phyloP scores from a whole-genome alignment of 2,113 vertebrate genomes.

The Pheucticus melanocephalus region DNA sequence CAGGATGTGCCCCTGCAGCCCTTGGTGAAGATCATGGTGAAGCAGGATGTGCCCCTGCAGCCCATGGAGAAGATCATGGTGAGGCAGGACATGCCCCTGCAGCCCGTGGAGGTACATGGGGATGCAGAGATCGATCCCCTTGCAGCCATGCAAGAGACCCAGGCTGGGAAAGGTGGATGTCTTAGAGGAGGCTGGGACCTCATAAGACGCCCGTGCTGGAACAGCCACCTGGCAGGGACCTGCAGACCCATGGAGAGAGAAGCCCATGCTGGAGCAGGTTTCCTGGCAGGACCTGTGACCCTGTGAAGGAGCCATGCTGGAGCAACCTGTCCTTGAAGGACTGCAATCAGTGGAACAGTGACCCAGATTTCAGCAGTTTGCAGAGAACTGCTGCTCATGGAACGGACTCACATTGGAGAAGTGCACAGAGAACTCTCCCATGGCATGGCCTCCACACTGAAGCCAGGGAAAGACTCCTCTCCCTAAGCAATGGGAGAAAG shows the following conservation, averaged over 20 bases:
- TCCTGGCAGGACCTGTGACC: neutral
- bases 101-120: no score
- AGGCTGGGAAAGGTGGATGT: neutral
- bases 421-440: neutral
- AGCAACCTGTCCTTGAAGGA: neutral
- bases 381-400: neutral
- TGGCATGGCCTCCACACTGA: neutral
- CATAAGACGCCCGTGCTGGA: fast-evolving
- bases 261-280: neutral
- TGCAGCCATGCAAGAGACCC: neutral
- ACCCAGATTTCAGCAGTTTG: neutral
- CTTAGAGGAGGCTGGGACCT: neutral
- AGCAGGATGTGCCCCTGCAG: no score
- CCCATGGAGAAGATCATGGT: no score
- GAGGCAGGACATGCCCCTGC: no score
- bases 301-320: neutral
- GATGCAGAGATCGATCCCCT: neutral
- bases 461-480: neutral
- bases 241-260: neutral
- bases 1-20: no score
- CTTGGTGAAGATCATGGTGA: no score
- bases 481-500: neutral
- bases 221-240: neutral
- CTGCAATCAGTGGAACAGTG: neutral
- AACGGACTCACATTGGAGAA: neutral